phyloP scores from a whole-genome alignment of 2,888 invertebrate genomes.

The Synanthedon vespiformis region DNA sequence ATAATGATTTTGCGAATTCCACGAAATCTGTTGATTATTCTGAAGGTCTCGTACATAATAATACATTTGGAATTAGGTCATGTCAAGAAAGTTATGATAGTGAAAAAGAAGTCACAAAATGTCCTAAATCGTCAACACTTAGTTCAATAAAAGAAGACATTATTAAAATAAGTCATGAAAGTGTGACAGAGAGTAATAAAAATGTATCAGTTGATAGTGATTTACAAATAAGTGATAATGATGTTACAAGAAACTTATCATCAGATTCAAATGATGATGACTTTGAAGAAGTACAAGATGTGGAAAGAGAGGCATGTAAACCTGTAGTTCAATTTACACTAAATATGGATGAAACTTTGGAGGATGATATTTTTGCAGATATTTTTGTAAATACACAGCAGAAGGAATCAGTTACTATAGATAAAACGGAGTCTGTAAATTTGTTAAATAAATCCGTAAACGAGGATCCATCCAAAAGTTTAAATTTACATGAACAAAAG shows the following conservation, averaged over 20 bases:
- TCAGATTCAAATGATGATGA: conserved; percentile 58
- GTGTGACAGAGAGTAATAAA: not conserved
- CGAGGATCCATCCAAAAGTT: too few species aligned
- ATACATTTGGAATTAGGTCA: too few species aligned
- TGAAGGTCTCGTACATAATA: conserved; percentile 18
- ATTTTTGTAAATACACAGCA: conserved; percentile 52
- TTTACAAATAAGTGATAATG: conserved; percentile 1
- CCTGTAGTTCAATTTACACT: conserved; percentile 59
- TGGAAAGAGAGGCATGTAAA: conserved; percentile 27
- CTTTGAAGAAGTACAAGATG: conserved; percentile 65
- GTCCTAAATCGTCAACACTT: conserved; percentile 17
- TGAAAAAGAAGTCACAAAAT: too few species aligned
- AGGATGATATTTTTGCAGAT: conserved; percentile 81
- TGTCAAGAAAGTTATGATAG: too few species aligned
- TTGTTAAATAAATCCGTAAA: too few species aligned
- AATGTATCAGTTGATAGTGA: conserved; percentile 1
- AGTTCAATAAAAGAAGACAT: conserved; percentile 34
- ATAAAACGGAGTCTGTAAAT: too few species aligned
- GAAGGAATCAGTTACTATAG: too few species aligned
- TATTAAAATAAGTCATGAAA: conserved; percentile 6
- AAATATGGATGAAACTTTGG: conserved; percentile 30
- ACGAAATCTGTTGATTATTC: conserved; percentile 4
- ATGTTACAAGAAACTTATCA: conserved; percentile 3
- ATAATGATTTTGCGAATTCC: not conserved
- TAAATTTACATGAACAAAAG: too few species aligned